Evolutionary conservation across 2,113 vertebrate species (phyloP).

Genomic region (Mola mola): DNA sequence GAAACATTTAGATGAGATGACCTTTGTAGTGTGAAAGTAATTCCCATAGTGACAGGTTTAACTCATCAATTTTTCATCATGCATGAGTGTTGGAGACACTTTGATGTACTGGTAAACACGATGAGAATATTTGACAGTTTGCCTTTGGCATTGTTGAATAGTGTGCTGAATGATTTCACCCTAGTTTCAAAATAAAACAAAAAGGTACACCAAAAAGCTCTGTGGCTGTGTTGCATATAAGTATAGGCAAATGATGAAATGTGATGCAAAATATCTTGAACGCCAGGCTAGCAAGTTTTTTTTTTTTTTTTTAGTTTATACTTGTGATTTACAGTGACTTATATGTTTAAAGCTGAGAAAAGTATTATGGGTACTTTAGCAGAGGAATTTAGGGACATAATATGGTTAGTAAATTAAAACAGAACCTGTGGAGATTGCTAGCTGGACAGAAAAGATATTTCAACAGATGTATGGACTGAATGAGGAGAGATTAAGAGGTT

Average conservation of each 20-base stretch:
- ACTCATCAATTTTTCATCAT: constrained; percentile 35
- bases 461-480: background rate
- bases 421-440: constrained; percentile 12
- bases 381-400: constrained; percentile 46
- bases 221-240: constrained; percentile 51
- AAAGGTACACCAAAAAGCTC: constrained; percentile 41
- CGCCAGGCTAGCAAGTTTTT: background rate
- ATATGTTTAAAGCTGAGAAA: background rate
- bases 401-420: too few relatives aligned
- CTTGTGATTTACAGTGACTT: constrained; percentile 19
- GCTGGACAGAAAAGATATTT: constrained; percentile 37
- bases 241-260: constrained; percentile 73
- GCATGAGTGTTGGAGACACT: constrained; percentile 7
- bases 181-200: constrained; percentile 48
- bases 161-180: constrained; percentile 47
- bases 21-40: constrained; percentile 27
- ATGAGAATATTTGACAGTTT: constrained; percentile 14
- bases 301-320: constrained; percentile 34
- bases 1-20: constrained; percentile 32
- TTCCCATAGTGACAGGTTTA: constrained; percentile 37
- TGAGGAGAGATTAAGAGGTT: too few relatives aligned
- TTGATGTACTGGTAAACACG: constrained; percentile 3
- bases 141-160: constrained; percentile 23
- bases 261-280: constrained; percentile 59
- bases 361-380: background rate